Evolutionary conservation across 2,113 vertebrate genomes (phyloP).

Genomic region (Ictidomys tridecemlineatus): DNA sequence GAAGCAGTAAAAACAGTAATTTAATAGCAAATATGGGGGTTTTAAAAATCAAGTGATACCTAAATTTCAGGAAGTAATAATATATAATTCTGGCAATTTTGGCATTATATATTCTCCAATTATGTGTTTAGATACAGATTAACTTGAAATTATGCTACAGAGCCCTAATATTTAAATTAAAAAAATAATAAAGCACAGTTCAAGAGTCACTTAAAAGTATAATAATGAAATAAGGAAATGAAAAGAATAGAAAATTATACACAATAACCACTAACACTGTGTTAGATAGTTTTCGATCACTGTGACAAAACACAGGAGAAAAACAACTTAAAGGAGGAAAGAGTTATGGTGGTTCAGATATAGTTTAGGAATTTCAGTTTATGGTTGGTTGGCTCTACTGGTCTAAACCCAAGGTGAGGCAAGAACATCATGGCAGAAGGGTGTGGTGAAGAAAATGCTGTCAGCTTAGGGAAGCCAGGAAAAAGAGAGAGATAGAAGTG

Average conservation of each 20-base stretch:
- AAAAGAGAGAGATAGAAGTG: too few species aligned
- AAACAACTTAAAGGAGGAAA: too few species aligned
- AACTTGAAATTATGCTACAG: background rate
- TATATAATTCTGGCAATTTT: background rate
- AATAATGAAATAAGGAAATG: background rate
- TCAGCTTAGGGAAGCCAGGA: too few species aligned
- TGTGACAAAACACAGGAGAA: too few species aligned
- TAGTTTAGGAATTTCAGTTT: too few species aligned
- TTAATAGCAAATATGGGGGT: background rate
- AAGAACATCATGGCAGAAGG: too few species aligned
- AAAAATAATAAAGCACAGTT: background rate
- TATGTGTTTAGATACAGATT: background rate
- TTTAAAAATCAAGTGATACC: background rate
- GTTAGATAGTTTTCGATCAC: too few species aligned
- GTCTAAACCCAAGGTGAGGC: too few species aligned
- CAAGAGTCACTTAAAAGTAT: background rate
- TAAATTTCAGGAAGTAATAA: background rate
- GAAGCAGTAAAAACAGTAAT: background rate
- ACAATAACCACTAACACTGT: too few species aligned
- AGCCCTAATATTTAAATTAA: background rate
- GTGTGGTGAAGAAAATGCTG: too few species aligned
- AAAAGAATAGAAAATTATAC: background rate
- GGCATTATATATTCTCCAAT: background rate
- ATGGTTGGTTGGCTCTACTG: too few species aligned
- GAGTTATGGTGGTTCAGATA: too few species aligned